Evolutionary conservation across 1,140 invertebrate genomes (phyloP), one percentile per base, ranked within the genome.

Genomic region (Melanaphis sacchari): DNA sequence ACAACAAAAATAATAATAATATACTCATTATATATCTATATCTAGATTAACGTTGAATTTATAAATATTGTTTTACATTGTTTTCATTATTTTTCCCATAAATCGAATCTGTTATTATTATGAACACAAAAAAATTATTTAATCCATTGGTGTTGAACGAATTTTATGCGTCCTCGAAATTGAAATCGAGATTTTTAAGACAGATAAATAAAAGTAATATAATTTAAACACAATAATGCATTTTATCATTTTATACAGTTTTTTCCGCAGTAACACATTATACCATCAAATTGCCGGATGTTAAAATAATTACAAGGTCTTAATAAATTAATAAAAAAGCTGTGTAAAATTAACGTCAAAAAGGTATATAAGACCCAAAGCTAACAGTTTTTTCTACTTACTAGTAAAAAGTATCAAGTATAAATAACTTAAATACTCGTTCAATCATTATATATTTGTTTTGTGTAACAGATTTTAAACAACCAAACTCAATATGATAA

Each of bases 281-380:
- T 26, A 36, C 87, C 26, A 36, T 38, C 22, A 26, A 89, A 89
- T 89, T 26, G 15, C 49, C 88, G 88, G 88, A 89, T 46, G 21
- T 89, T 6, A 36, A 87, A 22, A 87, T n/a, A 22, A 87, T n/a
- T 24, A 38, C 88, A 89, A 89, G 49, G 88, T 89, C 46, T 36
- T 36, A 46, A 88, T 46, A 87, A 31, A 87, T 46, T 5, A 31
- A 46, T 21, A 49, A 24, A 4, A 84, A 41, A 40, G 18, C n/a
- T 66, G 31, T 40, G 24, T 40, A 84, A 84, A 84, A 84, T 26
- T 41, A 41, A 15, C 24, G 3, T 11, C 38, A 11, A 24, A 84
- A 84, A 84, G 82, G 76, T 82, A 82, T 82, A 82, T 38, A 82
- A 82, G 36, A 82, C 22, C 18, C 76, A 36, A 15, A 2, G n/a